These are phyloP conservation scores for Electrona antarctica DNA, from an alignment of 2,113 vertebrate species.

Conservation along the genomic window DNA sequence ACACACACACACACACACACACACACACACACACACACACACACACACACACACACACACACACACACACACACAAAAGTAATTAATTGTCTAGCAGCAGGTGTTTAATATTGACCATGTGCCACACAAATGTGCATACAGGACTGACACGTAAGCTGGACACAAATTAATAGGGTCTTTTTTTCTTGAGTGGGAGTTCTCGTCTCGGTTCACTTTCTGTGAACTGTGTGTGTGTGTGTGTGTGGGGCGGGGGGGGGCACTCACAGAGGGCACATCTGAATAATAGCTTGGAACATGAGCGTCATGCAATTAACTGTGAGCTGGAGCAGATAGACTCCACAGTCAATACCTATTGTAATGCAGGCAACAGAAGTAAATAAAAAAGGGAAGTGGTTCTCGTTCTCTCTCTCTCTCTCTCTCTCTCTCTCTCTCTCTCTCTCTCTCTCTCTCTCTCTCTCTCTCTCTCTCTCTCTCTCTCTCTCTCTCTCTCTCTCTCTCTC, in stretches of 20 bases:
- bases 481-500: too few relatives aligned
- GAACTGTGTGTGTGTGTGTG: neutral
- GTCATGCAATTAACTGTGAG: constrained; percentile 59
- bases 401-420: too few relatives aligned
- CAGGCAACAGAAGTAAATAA: constrained; percentile 42
- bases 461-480: too few relatives aligned
- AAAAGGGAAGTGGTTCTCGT: neutral
- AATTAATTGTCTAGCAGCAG: constrained; percentile 36
- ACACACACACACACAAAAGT: constrained; percentile 24
- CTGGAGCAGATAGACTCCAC: constrained; percentile 37
- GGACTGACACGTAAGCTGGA: too few relatives aligned
- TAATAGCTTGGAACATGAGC: constrained; percentile 56
- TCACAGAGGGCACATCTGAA: constrained; percentile 25
- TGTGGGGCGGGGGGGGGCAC: constrained; percentile 16
- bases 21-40: too few relatives aligned
- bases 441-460: too few relatives aligned
- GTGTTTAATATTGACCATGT: constrained; percentile 31
- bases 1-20: too few relatives aligned
- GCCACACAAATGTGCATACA: neutral
- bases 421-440: too few relatives aligned
- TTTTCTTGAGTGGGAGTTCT: constrained; percentile 2
- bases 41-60: constrained; percentile 1
- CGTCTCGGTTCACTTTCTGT: neutral
- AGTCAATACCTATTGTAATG: constrained; percentile 53
- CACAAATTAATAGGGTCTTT: neutral